Base-by-base conservation (phyloP, 2,113 vertebrate species). In the Cnemophilus loriae region DNA sequence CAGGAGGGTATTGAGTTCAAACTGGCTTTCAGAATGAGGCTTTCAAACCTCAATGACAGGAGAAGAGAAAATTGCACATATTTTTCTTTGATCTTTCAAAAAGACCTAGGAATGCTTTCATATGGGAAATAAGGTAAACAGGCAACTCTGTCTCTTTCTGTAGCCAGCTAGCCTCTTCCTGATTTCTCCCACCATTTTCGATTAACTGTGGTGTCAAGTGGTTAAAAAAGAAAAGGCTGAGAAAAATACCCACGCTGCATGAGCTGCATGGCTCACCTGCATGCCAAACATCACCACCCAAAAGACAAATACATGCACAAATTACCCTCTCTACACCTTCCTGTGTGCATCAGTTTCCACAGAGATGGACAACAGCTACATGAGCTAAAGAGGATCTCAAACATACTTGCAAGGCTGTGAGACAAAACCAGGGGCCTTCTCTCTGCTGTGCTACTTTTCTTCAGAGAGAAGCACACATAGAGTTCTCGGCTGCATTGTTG, bases 321-420 rank as follows among this genome's bases (percentile, higher is more conserved):
- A 32, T 75, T 83, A 47, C 89, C n/a, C 7, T 35, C 61, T 87
- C 42, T 42, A 10, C 1, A 4, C 7, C 8, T 27, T 84, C 63
- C 12, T 33, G 4, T 3, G 6, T 30, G 10, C 8, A 23, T 53
- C 44, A 23, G 3, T 39, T 84, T 67, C 23, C 35, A 10, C 3
- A 14, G 6, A 16, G 7, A 3, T 68, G 13, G 10, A 18, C 6
- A 56, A 21, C 10, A 53, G 13, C 27, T 39, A 39, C 4, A 16
- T 8, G 11, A 87, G 5, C 22, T 61, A 35, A 53, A 61, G 70
- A 33, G 5, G 10, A 42, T 55, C 23, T 46, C 26, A 73, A 41
- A 41, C 0, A 3, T n/a, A 11, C 22, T 57, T 57, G n/a, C 65
- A 44, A 86, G 69, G 64, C 0, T 33, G 28, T 0, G 1, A 17